These are phyloP conservation scores for Larimichthys polyactis DNA, from an alignment of 2,113 vertebrate species.

Conservation along the genomic window DNA sequence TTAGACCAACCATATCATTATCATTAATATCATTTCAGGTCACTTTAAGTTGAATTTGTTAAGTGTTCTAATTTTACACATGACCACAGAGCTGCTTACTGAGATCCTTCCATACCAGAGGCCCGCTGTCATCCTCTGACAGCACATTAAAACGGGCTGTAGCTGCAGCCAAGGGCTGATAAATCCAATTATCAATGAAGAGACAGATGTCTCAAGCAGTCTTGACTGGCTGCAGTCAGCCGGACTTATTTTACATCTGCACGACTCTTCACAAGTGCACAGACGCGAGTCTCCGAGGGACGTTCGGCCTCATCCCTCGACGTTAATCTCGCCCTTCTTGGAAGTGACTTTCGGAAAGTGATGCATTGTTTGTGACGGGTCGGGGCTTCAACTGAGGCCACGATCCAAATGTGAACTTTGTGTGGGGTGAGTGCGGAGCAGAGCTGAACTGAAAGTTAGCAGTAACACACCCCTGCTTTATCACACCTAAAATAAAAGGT, in stretches of 20 bases:
- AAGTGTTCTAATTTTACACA: not conserved
- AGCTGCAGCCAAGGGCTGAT: slow-evolving; percentile 44
- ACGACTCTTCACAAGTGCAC: no score
- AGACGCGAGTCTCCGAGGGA: not conserved
- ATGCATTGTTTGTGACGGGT: slow-evolving; percentile 23
- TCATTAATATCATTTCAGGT: not conserved
- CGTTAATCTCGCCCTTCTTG: not conserved
- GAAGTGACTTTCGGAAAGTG: not conserved
- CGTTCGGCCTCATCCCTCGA: not conserved
- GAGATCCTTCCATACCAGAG: slow-evolving; percentile 2
- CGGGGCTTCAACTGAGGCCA: slow-evolving; percentile 1
- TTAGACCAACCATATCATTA: not conserved
- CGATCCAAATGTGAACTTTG: not conserved
- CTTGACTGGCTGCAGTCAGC: slow-evolving; percentile 27
- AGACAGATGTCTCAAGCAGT: slow-evolving; percentile 47
- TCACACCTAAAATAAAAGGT: no score
- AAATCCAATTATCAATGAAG: slow-evolving; percentile 50
- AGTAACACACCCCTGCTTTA: no score
- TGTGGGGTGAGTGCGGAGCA: not conserved
- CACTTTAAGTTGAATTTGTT: not conserved
- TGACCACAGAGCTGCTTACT: not conserved
- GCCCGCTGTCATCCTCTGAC: not conserved
- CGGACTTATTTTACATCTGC: slow-evolving; percentile 20
- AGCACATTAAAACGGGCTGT: slow-evolving; percentile 1
- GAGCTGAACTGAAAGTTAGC: not conserved